A percentile compares a stretch with the other conserved stretches of the same genome.
phyloP scores from a whole-genome alignment of 2,888 invertebrate genomes.

The Dioctria rufipes region DNA sequence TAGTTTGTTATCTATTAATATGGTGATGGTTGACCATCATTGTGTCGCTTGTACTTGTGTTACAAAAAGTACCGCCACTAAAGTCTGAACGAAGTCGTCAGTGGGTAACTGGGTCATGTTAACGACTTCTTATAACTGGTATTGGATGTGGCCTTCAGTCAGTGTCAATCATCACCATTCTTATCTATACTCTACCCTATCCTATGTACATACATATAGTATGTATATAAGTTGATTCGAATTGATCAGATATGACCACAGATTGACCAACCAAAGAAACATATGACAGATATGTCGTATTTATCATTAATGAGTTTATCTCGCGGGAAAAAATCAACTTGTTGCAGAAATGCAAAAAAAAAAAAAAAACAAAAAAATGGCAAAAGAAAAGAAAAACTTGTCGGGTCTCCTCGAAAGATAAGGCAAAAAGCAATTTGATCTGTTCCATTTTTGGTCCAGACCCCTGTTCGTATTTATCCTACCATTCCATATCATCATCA shows the following conservation, averaged over 20 bases:
- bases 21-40: neutral
- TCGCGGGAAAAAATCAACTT: conserved; percentile 5
- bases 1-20: neutral
- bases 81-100: neutral
- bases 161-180: neutral
- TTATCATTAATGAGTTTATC: conserved; percentile 36
- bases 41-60: neutral
- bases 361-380: no score
- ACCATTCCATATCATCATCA: neutral
- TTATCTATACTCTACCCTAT: neutral
- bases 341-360: neutral
- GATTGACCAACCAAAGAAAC: conserved; percentile 6
- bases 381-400: neutral
- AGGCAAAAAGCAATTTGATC: conserved; percentile 9
- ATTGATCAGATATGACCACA: neutral
- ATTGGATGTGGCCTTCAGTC: conserved; percentile 4
- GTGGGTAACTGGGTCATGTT: conserved; percentile 29
- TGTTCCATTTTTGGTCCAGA: neutral
- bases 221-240: no score
- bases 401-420: neutral
- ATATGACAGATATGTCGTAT: conserved; percentile 15
- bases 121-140: conserved; percentile 2
- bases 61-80: neutral
- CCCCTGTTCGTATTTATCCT: neutral
- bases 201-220: no score